phyloP scores from a whole-genome alignment of 1,140 invertebrate genomes.

The Brachionus angularis region DNA sequence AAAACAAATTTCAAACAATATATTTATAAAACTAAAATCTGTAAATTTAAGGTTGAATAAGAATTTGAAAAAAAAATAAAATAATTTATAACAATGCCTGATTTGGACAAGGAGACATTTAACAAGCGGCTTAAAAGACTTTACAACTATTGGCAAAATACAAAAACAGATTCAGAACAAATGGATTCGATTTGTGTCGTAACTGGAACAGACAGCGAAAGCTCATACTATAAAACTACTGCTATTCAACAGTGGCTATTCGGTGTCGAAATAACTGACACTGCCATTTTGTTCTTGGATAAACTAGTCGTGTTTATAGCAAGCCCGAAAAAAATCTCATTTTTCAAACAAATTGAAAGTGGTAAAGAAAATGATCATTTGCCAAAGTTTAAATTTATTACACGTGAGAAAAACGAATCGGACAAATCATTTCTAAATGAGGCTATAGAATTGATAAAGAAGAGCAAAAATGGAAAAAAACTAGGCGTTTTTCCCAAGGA shows the following conservation, averaged over 20 bases:
- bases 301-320: constrained; percentile 24
- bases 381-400: constrained; percentile 40
- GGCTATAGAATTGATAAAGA: constrained; percentile 38
- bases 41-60: too few relatives aligned
- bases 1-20: too few relatives aligned
- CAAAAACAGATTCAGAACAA: constrained; percentile 20
- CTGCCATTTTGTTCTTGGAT: constrained; percentile 32
- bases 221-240: constrained; percentile 38
- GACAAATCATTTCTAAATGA: constrained; percentile 23
- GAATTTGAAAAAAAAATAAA: too few relatives aligned
- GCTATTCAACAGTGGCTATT: constrained; percentile 42
- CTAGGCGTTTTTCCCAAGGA: constrained; percentile 40
- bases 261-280: constrained; percentile 37
- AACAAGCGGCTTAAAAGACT: background rate
- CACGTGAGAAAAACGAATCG: constrained; percentile 29
- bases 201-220: constrained; percentile 36
- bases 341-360: constrained; percentile 41
- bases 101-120: too few relatives aligned
- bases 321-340: constrained; percentile 41
- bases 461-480: constrained; percentile 37
- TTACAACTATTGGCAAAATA: background rate
- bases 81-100: too few relatives aligned
- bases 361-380: constrained; percentile 42
- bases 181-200: constrained; percentile 38
- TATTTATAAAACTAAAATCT: too few relatives aligned